These are phyloP conservation scores for Thysanoteuthis rhombus DNA, from an alignment of 2,888 invertebrate genomes.

Conservation along the genomic window DNA sequence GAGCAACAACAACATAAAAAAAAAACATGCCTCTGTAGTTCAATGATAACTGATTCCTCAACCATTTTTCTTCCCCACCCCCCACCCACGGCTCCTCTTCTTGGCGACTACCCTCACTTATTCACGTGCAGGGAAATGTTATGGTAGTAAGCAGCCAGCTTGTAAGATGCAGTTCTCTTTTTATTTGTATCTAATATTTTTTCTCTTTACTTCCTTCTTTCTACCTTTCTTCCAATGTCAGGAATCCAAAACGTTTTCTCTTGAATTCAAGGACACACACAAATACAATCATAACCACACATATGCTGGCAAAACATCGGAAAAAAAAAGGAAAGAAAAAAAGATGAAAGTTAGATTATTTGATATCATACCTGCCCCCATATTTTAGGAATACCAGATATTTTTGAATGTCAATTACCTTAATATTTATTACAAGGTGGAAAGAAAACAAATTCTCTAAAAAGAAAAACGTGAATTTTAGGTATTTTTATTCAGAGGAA, in stretches of 20 bases:
- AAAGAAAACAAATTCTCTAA: background rate
- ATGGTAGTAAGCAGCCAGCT: background rate
- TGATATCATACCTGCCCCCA: background rate
- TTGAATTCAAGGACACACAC: background rate
- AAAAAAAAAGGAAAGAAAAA: background rate
- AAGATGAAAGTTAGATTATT: background rate
- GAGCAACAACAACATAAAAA: background rate
- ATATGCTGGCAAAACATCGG: background rate
- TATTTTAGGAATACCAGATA: background rate
- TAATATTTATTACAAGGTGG: background rate
- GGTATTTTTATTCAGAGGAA: background rate
- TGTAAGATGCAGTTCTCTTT: background rate
- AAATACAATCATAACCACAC: background rate
- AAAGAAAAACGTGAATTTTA: background rate
- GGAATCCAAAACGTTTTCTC: background rate
- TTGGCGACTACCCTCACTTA: background rate
- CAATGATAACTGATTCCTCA: background rate
- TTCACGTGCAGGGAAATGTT: conserved; percentile 12
- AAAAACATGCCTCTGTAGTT: background rate
- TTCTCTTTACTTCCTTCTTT: background rate
- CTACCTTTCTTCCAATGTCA: background rate
- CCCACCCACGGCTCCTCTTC: background rate
- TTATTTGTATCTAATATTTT: background rate
- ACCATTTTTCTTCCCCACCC: background rate
- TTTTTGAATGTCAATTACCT: background rate